Evolutionary conservation across 2,113 vertebrate species (phyloP).

Genomic region (Laterallus jamaicensis): DNA sequence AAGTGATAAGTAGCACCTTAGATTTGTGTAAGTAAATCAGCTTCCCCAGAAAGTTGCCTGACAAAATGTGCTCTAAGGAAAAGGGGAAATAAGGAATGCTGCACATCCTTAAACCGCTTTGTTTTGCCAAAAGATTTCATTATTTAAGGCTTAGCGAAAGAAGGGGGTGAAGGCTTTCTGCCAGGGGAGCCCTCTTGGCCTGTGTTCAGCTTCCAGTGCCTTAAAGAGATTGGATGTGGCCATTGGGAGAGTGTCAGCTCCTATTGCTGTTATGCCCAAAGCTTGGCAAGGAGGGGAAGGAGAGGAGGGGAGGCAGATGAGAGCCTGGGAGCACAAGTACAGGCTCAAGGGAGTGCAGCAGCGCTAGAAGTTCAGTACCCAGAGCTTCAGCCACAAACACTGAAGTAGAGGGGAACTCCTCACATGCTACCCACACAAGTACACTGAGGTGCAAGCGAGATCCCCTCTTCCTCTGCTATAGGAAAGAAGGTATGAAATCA

Average conservation of each 20-base stretch:
- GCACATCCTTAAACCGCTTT: not conserved
- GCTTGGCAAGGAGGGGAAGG: not conserved
- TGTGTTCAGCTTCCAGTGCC: not conserved
- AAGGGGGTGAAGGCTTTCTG: not conserved
- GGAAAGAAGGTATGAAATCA: not conserved
- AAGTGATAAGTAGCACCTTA: not conserved
- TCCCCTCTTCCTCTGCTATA: not conserved
- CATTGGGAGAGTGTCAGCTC: not conserved
- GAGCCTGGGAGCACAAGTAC: not conserved
- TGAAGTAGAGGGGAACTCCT: not conserved
- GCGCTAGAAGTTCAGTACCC: not conserved
- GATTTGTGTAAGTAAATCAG: not conserved
- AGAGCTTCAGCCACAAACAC: not conserved
- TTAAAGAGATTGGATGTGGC: conserved; percentile 7
- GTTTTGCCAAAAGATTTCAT: conserved; percentile 5
- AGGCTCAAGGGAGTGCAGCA: not conserved
- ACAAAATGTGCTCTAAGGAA: not conserved
- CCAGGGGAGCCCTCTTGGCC: not conserved
- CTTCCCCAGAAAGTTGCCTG: not conserved
- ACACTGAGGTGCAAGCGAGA: fast-evolving
- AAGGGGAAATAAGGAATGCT: not conserved
- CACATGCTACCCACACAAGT: not conserved
- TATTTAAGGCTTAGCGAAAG: not conserved
- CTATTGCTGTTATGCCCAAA: not conserved
- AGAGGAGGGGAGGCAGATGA: not conserved